Percentiles rank a stretch among this genome's conserved stretches.
These are phyloP conservation scores for Asarcornis scutulata DNA, from an alignment of 2,113 vertebrate species.

Conservation along the genomic window DNA sequence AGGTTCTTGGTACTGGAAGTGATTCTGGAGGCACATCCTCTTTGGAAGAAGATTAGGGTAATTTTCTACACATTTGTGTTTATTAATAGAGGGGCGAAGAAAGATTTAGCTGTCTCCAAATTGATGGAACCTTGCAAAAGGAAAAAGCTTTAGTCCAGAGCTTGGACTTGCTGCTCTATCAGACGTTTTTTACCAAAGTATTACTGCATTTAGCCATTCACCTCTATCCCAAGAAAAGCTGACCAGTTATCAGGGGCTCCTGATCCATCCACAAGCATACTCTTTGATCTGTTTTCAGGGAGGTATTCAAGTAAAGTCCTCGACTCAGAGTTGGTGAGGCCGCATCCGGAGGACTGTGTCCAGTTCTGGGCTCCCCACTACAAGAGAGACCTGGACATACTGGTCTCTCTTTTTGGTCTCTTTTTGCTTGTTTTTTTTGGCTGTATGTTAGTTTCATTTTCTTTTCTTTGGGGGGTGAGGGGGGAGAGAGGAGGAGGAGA, in stretches of 20 bases:
- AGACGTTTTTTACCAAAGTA: background rate
- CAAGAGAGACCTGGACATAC: background rate
- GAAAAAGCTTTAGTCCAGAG: background rate
- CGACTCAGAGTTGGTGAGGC: background rate
- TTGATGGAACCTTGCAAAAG: background rate
- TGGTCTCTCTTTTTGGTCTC: no score
- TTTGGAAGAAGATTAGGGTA: conserved; percentile 58
- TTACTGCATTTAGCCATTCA: background rate
- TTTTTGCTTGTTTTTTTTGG: background rate
- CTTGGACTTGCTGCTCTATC: background rate
- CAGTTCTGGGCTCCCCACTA: background rate
- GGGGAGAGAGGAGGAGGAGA: no score
- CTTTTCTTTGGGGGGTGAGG: background rate
- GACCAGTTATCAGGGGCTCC: background rate
- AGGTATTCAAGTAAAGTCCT: background rate
- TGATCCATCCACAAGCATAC: background rate
- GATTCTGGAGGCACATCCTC: conserved; percentile 55
- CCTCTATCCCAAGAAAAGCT: background rate
- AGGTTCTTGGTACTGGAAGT: conserved; percentile 55
- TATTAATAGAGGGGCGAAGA: conserved; percentile 49
- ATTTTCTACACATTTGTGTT: conserved; percentile 56
- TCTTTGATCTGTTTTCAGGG: background rate
- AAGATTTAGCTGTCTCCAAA: conserved; percentile 17
- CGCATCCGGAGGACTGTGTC: background rate
- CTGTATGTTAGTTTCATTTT: no score